Conservation (phyloP, 2,113 vertebrate species). For the Atherinomorus stipes region DNA sequence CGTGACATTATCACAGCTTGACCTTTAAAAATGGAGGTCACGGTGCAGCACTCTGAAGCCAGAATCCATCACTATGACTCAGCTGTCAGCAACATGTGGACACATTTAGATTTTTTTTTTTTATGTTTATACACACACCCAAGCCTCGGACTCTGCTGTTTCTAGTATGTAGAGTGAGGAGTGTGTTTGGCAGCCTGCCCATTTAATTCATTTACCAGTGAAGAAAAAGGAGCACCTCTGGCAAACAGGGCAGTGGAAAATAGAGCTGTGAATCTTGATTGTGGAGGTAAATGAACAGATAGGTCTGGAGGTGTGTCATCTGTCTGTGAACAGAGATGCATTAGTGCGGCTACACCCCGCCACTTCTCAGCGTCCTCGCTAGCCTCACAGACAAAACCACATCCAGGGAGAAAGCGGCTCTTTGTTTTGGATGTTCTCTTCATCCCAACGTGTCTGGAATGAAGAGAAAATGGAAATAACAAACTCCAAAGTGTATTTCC, state of each 20-base stretch:
- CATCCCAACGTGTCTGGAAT: background rate
- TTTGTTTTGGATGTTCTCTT: slow-evolving; percentile 11
- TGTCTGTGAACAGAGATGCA: slow-evolving; percentile 66
- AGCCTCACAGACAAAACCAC: slow-evolving; percentile 42
- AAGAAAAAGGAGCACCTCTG: slow-evolving; percentile 70
- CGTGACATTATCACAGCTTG: slow-evolving; percentile 51
- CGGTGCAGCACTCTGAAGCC: slow-evolving; percentile 11
- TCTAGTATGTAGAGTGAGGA: slow-evolving; percentile 39
- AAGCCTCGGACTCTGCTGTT: slow-evolving; percentile 32
- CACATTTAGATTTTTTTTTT: slow-evolving; percentile 2
- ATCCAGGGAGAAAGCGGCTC: background rate
- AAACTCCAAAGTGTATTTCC: slow-evolving; percentile 13
- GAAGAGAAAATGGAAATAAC: slow-evolving; percentile 1
- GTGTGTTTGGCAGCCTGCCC: slow-evolving; percentile 66
- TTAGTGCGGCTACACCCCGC: slow-evolving; percentile 56
- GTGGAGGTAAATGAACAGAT: slow-evolving; percentile 71
- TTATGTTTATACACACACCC: slow-evolving; percentile 18
- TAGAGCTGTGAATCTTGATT: slow-evolving; percentile 78
- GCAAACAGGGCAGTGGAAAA: slow-evolving; percentile 66
- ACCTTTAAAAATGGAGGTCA: slow-evolving; percentile 58
- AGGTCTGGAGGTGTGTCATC: slow-evolving; percentile 76
- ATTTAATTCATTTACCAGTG: slow-evolving; percentile 81
- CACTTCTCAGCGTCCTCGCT: slow-evolving; percentile 41
- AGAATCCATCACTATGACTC: slow-evolving; percentile 44
- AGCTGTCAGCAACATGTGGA: slow-evolving; percentile 28